Base-by-base conservation (phyloP, 1,140 invertebrate genomes). In the Lineus longissimus region DNA sequence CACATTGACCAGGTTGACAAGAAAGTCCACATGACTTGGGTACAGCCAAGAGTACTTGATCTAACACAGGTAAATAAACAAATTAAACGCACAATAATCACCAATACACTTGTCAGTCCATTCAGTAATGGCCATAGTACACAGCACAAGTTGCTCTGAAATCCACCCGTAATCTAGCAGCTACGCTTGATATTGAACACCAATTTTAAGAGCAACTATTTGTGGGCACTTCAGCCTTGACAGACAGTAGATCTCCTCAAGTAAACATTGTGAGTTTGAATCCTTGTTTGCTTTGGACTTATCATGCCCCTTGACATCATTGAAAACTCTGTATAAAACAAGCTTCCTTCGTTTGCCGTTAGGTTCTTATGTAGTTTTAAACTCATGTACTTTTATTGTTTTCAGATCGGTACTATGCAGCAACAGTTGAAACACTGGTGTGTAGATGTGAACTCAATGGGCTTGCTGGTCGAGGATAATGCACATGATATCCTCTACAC, bases 1-100 rank as follows among this genome's bases (percentile, higher is more conserved):
- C 90, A 89, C 55, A 98, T 99, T 71, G 95, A 99, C 85, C 93
- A 98, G 83, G 94, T 98, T 2, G 87, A 88, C 19, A 81, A 85
- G 61, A 89, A 86, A 62, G 90, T 94, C 6, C 88, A 91, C 76
- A 89, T 94, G 85, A 90, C 88, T 23, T 95, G 92, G 93, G 90
- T 97, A 22, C 94, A 96, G 79, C 94, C 94, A 0, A 85, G 95
- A 68, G 94, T 97, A 9, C 82, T 97, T 1, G 90, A 94, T 72
- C 82, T 84, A 59, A 75, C 84, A 61, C 88, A 89, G 84, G 87
- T 88, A 73, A 64, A 58, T 29, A 36, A 55, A 7, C 36, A 45
- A 22, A 27, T 36, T 41, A 4, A 59, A 0, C 9, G n/a, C 22
- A 4, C 17, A 2, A 25, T 7, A 33, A 6, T 22, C 27, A 19